Conservation (phyloP, 2,797 vertebrate species). For the Danio aesculapii region DNA sequence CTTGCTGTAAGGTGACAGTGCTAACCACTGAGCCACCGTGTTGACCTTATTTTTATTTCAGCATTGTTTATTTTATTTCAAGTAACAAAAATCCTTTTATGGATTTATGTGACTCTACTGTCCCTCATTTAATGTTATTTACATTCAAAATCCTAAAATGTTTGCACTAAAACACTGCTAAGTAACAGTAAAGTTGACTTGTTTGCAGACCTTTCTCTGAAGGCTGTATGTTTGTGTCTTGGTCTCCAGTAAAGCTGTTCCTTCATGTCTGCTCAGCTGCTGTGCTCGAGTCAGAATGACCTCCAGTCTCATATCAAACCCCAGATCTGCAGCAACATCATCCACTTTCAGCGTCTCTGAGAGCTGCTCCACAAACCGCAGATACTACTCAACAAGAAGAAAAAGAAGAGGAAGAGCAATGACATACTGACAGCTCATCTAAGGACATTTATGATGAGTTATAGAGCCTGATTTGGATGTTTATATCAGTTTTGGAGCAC, state of each 20-base stretch:
- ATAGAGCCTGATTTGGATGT: no score
- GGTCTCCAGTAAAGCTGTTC: slow-evolving; percentile 82
- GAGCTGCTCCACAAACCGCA: slow-evolving; percentile 88
- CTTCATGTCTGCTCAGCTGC: slow-evolving; percentile 87
- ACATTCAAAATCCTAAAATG: background rate
- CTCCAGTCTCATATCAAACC: slow-evolving; percentile 88
- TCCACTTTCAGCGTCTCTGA: slow-evolving; percentile 87
- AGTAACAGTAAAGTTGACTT: background rate
- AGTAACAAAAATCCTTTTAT: no score
- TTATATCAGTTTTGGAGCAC: no score
- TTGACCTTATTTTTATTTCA: no score
- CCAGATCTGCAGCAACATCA: slow-evolving; percentile 82
- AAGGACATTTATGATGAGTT: background rate
- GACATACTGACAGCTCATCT: background rate
- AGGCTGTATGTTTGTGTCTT: slow-evolving; percentile 84
- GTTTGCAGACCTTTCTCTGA: slow-evolving; percentile 85
- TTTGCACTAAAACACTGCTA: background rate
- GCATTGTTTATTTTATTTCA: no score
- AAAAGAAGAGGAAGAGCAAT: slow-evolving; percentile 4
- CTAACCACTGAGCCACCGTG: no score
- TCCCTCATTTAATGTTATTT: background rate
- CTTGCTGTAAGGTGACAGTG: no score
- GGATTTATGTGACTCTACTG: no score
- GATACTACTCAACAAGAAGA: slow-evolving; percentile 76
- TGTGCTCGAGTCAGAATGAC: slow-evolving; percentile 83